Evolutionary conservation across 2,113 vertebrate genomes (phyloP).

Genomic region (Caranx melampygus): DNA sequence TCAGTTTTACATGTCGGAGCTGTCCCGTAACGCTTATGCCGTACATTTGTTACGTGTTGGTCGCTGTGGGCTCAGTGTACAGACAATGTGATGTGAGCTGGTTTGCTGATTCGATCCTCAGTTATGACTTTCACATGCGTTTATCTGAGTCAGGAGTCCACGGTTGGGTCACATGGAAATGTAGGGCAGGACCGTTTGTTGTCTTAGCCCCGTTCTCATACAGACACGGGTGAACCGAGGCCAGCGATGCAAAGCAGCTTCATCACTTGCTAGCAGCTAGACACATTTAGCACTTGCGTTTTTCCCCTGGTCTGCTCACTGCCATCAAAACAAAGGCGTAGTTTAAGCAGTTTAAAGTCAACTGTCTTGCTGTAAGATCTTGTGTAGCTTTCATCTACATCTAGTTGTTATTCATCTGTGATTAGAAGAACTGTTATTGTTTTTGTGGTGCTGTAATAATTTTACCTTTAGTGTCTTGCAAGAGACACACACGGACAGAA

Average conservation of each 20-base stretch:
- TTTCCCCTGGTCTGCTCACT: background rate
- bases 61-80: background rate
- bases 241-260: conserved; percentile 1
- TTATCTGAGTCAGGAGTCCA: background rate
- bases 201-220: conserved; percentile 4
- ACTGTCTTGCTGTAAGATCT: background rate
- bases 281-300: background rate
- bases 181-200: background rate
- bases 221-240: background rate
- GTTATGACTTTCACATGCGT: conserved; percentile 4
- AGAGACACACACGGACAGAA: background rate
- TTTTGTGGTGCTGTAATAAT: no score
- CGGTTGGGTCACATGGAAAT: conserved; percentile 15
- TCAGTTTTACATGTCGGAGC: background rate
- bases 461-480: background rate
- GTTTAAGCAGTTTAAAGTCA: background rate
- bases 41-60: background rate
- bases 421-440: no score
- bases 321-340: background rate
- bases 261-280: background rate
- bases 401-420: no score
- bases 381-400: background rate
- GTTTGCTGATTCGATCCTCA: conserved; percentile 9
- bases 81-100: background rate
- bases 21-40: background rate